Conservation (phyloP, 2,797 vertebrate species). For the Poeciliopsis turneri region DNA sequence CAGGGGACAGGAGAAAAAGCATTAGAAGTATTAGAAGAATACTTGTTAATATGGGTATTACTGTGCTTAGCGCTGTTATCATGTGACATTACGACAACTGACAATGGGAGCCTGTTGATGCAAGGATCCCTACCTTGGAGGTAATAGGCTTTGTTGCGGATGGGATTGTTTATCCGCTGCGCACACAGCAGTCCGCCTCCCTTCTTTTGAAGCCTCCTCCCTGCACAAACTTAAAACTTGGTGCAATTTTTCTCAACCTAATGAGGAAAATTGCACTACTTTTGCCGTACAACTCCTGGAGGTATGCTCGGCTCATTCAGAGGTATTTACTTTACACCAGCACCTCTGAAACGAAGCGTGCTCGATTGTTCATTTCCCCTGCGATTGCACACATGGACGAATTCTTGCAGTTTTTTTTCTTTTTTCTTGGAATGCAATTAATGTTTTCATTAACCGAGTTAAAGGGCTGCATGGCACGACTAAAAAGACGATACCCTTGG, state of each 20-base stretch:
- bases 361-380: conserved; percentile 56
- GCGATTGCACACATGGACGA: conserved; percentile 23
- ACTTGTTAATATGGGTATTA: conserved; percentile 80
- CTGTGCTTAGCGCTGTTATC: conserved; percentile 73
- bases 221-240: conserved; percentile 50
- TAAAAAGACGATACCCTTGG: conserved; percentile 56
- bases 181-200: conserved; percentile 46
- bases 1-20: conserved; percentile 76
- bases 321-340: conserved; percentile 62
- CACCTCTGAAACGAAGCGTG: conserved; percentile 61
- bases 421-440: conserved; percentile 70
- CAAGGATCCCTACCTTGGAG: conserved; percentile 52
- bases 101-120: conserved; percentile 70
- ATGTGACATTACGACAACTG: conserved; percentile 72
- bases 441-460: conserved; percentile 73
- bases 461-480: conserved; percentile 68
- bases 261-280: conserved; percentile 66
- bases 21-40: conserved; percentile 77
- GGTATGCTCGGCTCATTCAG: conserved; percentile 60
- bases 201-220: conserved; percentile 51
- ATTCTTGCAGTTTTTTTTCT: conserved; percentile 31
- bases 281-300: conserved; percentile 63
- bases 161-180: conserved; percentile 65
- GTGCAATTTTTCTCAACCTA: conserved; percentile 65
- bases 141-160: conserved; percentile 65